phyloP scores from a whole-genome alignment of 2,888 invertebrate genomes.

The Drosophila anceps region DNA sequence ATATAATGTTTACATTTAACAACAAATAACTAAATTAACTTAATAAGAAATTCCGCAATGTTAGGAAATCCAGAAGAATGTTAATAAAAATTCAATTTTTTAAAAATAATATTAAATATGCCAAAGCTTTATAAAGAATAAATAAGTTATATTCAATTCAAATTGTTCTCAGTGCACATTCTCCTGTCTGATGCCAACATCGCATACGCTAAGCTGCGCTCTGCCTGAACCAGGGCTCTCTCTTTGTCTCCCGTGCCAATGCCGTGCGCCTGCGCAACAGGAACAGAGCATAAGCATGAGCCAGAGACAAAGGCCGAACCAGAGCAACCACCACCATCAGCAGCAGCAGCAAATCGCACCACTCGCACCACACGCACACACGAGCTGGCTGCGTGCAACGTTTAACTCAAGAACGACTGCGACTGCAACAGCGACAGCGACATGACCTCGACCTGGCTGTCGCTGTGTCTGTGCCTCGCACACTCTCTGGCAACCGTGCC shows the following conservation, averaged over 20 bases:
- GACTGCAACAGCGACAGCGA: constrained; percentile 39
- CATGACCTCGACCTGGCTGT: constrained; percentile 74
- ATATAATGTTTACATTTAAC: neutral
- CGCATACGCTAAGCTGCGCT: constrained; percentile 42
- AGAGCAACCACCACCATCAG: constrained; percentile 63
- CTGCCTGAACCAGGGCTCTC: constrained; percentile 27
- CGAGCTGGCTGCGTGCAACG: constrained; percentile 60
- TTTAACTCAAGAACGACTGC: constrained; percentile 33
- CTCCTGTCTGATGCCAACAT: constrained; percentile 31
- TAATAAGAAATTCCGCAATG: too few species aligned
- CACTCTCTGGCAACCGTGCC: constrained; percentile 70
- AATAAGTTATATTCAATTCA: neutral
- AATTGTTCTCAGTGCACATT: constrained; percentile 37
- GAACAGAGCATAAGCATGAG: constrained; percentile 34
- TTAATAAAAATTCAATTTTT: neutral
- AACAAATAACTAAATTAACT: neutral
- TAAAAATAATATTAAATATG: neutral
- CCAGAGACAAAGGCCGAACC: constrained; percentile 49
- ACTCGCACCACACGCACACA: constrained; percentile 51
- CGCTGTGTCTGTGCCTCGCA: constrained; percentile 51
- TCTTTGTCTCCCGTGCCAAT: constrained; percentile 63
- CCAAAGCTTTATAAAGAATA: neutral
- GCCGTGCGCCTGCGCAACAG: constrained; percentile 71
- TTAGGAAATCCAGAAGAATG: neutral
- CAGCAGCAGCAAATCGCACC: constrained; percentile 25